Base-by-base conservation (phyloP, 92 coral and sea anemone genomes). In the Metridium senile region DNA sequence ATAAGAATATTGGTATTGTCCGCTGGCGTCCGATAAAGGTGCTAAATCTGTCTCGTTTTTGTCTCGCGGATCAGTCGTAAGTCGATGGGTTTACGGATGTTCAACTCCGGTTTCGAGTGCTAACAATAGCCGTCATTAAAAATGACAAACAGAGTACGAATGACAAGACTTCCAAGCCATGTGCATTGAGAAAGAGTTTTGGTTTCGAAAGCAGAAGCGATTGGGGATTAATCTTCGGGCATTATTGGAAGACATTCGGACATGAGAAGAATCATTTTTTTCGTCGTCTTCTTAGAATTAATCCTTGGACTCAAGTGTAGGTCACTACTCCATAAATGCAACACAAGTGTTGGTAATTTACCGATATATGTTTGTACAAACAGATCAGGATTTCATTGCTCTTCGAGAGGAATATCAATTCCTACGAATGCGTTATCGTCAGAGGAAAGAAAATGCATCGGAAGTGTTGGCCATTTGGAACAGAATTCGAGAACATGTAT, bases 101-200 rank as follows among this genome's bases (percentile, higher is more conserved):
- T 19, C 76, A 73, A 33, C 78, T 73, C 78, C 58, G 78, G 54
- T 73, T 73, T 73, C 78, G 53, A 35, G 43, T 22, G 78, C 78
- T 54, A 73, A 73, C 68, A 73, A 58, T 31, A 72, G 77, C 78
- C 29, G 26, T 22, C 65, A 56, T 6, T 39, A 6, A 29, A 58
- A 9, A 73, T 73, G 78, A 57, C 68, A 73, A 9, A 28, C 26
- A 13, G 26, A 20, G 51, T 73, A 31, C 45, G 68, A 26, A 17
- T 58, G 61, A 22, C 18, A 33, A 62, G 49, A 46, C 76, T 33
- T 46, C 26, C 68, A 73, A 73, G 52, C 68, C 78, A 73, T 73
- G 78, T 57, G 78, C 28, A 58, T 28, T 58, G 78, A 57, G 17
- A 54, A 26, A 30, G 67, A 58, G 51, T 73, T 73, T 73, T 47